Base-by-base conservation (phyloP, 1,140 invertebrate genomes). In the Tachypleus tridentatus region DNA sequence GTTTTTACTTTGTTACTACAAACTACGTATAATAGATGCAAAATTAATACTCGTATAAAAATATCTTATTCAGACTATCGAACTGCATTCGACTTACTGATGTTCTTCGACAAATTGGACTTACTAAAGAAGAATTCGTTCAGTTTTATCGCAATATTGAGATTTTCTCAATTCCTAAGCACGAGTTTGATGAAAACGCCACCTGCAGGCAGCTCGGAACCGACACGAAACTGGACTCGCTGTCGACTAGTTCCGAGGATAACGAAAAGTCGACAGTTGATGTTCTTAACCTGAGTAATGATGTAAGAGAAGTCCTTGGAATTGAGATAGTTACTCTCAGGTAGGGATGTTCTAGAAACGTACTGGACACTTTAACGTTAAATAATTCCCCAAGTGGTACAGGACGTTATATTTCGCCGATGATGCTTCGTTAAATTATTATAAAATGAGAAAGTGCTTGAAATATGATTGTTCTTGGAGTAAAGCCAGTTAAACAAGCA, bases 291-390 rank as follows among this genome's bases (percentile, higher is more conserved):
- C 58, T 68, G 57, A 65, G 68, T 60, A 67, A 70, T 48, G 49
- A 54, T 57, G 65, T 70, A 9, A 54, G 67, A 49, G 59, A 70
- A 62, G 61, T 70, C 47, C 63, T 70, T 8, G 65, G 69, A 52
- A 68, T 70, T 47, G 66, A 70, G 51, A 68, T 67, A 49, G 64
- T 70, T 11, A 63, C 62, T 5, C 61, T 69, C 47, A 60, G 68
- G 58, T 69, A 64, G 62, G 62, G 57, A 4, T 49, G n/a, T 9
- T 10, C 8, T 47, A 6, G 4, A 3, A 7, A 47, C 29, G 49
- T 52, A n/a, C 10, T 51, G 54, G 60, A 11, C 8, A 4, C 8
- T 29, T 29, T 29, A 29, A 29, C 29, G 2, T 29, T 29, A 29
- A 29, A 29, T 29, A 29, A 29, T 29, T 29, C 29, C 29, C 29